Percentiles rank a stretch among this genome's conserved stretches.
Evolutionary conservation across 2,888 invertebrate genomes (phyloP).

Genomic region (Brachyptera risi): DNA sequence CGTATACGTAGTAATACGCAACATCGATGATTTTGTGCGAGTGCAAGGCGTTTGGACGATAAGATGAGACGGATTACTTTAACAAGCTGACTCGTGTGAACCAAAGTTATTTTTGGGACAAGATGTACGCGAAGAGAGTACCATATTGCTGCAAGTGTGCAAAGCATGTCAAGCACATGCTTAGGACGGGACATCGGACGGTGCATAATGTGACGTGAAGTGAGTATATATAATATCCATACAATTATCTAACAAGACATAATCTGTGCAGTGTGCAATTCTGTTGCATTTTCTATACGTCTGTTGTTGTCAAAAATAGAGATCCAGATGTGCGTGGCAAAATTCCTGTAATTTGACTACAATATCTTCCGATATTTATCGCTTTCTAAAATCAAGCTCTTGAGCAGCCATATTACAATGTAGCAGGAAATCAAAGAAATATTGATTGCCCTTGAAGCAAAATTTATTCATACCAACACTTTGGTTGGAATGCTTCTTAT

Average conservation of each 20-base stretch:
- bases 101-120: too few species aligned
- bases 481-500: neutral
- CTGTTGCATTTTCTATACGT: too few species aligned
- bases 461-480: neutral
- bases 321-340: conserved; percentile 2
- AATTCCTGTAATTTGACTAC: neutral
- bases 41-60: neutral
- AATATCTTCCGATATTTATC: too few species aligned
- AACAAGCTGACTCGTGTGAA: neutral
- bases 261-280: conserved; percentile 5
- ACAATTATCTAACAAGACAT: too few species aligned
- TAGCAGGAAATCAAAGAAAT: too few species aligned
- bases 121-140: too few species aligned
- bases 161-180: neutral
- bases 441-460: neutral
- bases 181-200: conserved; percentile 27
- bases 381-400: conserved; percentile 10
- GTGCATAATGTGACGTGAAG: conserved; percentile 19
- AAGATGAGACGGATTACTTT: neutral
- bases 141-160: neutral
- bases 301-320: conserved; percentile 19
- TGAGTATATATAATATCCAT: too few species aligned
- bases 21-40: neutral
- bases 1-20: too few species aligned
- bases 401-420: too few species aligned